Evolutionary conservation across 2,113 vertebrate species (phyloP).

Genomic region (Apaloderma vittatum): DNA sequence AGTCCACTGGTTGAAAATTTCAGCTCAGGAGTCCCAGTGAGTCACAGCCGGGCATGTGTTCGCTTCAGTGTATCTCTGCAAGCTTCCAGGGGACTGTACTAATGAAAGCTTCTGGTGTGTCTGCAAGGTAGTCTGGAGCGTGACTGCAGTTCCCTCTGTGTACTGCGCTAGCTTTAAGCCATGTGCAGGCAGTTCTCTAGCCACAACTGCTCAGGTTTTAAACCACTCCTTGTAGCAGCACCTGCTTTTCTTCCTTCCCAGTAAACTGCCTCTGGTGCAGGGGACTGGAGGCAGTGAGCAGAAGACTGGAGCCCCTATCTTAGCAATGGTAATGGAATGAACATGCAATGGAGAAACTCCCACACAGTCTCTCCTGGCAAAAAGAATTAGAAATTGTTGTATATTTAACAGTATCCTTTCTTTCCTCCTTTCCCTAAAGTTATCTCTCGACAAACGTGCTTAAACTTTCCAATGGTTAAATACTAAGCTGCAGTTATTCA

Average conservation of each 20-base stretch:
- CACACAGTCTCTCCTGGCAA: not conserved
- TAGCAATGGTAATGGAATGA: not conserved
- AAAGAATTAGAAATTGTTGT: not conserved
- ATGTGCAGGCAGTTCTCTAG: not conserved
- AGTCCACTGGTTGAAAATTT: not conserved
- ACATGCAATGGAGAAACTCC: not conserved
- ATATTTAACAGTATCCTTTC: not conserved
- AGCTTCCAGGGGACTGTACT: rapidly evolving
- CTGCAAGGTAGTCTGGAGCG: constrained; percentile 13
- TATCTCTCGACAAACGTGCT: not conserved
- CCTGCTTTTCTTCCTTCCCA: not conserved
- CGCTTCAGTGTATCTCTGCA: not conserved
- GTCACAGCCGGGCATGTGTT: not conserved
- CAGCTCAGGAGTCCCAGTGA: not conserved
- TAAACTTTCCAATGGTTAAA: not conserved
- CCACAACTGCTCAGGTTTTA: not conserved
- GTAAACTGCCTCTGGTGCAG: not conserved
- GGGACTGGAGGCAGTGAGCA: not conserved
- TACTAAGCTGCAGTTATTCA: not conserved
- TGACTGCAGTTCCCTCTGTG: not conserved
- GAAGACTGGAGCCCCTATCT: not conserved
- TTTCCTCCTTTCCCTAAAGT: not conserved
- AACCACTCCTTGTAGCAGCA: not conserved
- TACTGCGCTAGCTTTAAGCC: not conserved
- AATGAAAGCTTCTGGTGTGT: not conserved